Evolutionary conservation across 1,140 invertebrate genomes (phyloP).

Genomic region (Hetaerina americana): DNA sequence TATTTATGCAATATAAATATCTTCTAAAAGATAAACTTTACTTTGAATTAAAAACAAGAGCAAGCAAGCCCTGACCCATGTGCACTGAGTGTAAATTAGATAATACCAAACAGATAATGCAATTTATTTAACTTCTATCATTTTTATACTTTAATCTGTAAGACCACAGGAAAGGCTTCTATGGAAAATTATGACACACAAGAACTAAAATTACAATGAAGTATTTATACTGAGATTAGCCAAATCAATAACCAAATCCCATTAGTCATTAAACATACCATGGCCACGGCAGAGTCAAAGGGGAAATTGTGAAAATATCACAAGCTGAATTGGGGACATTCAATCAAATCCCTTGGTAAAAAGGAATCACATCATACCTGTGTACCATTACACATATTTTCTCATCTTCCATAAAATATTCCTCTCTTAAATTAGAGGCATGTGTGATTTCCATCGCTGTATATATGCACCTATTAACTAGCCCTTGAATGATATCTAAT

Average conservation of each 20-base stretch:
- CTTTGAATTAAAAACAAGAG: constrained; percentile 3
- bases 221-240: background rate
- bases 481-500: no score
- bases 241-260: background rate
- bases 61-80: background rate
- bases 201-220: background rate
- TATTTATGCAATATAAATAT: constrained; percentile 1
- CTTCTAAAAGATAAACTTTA: constrained; percentile 2
- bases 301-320: background rate
- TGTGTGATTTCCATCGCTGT: no score
- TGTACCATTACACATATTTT: no score
- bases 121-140: background rate
- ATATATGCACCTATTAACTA: no score
- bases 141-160: background rate
- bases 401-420: no score
- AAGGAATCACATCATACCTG: background rate
- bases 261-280: background rate
- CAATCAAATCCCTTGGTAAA: background rate
- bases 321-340: background rate
- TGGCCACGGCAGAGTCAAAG: background rate
- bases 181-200: background rate
- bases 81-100: background rate
- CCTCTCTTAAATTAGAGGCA: no score
- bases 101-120: background rate
- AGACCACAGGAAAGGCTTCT: background rate